Base-by-base conservation (phyloP, 2,888 invertebrate species). In the Nowickia ferox region DNA sequence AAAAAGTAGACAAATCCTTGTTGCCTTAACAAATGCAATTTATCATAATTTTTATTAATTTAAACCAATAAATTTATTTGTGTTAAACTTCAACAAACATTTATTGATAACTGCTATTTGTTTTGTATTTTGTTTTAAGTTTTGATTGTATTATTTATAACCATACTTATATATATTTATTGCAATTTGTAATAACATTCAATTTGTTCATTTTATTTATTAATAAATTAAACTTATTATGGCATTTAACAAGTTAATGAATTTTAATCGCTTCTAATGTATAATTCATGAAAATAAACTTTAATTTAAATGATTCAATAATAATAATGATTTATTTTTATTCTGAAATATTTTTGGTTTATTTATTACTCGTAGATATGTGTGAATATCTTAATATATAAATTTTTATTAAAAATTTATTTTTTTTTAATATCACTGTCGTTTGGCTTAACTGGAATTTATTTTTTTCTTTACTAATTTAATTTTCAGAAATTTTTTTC, bases 341-440 rank as follows among this genome's bases (percentile, higher is more conserved):
- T 30, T 0, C 30, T 65, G 6, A 46, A n/a, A 15, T 10, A 1
- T 22, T 63, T 80, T 71, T 78, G 40, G n/a, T 66, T 38, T n/a
- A 74, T 30, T 30, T 6, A 5, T 30, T n/a, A n/a, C 30, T 5
- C 5, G 30, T 1, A 30, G 30, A 6, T 30, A 30, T 30, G 30
- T 30, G 30, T 30, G 30, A 30, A 30, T 30, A 30, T 30, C 30
- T 30, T 30, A 30, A 30, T 30, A 30, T 30, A 30, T 30, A 30
- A 6, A 6, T 30, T 30, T 30, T 30, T 30, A 40, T 46, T 59
- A 9, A 15, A 61, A 38, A 59, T n/a, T 59, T 48, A 1, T 53
- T 78, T 59, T 66, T 40, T n/a, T 57, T 61, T 79, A 85, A 85
- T 81, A 85, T 84, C 80, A 87, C 81, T 84, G 51, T 81, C 68